Base-by-base conservation (phyloP, 2,888 invertebrate species). In the Holacanthella duospinosa region DNA sequence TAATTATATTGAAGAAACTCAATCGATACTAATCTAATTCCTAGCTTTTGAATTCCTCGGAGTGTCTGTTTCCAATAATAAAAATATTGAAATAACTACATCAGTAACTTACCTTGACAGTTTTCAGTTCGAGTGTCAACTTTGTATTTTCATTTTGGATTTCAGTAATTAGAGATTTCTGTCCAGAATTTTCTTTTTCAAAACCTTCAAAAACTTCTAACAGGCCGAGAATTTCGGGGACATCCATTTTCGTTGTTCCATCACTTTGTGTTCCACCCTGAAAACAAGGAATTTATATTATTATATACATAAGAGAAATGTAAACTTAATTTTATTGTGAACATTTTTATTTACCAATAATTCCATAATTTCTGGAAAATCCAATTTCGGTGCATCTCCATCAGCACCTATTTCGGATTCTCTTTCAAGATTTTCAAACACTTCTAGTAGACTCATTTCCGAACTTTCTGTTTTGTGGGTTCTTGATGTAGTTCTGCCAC, bases 131-230 rank as follows among this genome's bases (percentile, higher is more conserved):
- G 2, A 48, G 48, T 59, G 65, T 68, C 25, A 70, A 55, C n/a
- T 66, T 63, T 54, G 66, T 61, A 55, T 68, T 70, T 57, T 70
- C 67, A 19, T 61, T 59, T 44, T 67, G 67, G 55, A 61, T 67
- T 0, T 67, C 66, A n/a, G 48, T 57, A 43, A 70, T 58, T 19
- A 70, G 55, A 29, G 63, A 54, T 59, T 70, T 67, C 44, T 70
- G 70, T 29, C 64, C 58, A n/a, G 60, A 62, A 21, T 67, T 63
- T 66, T 68, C 67, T 36, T 58, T 63, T 48, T 67, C 64, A 12
- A 70, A 53, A 21, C 66, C 62, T 29, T 60, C 57, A 55, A 65
- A 43, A 58, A 54, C 60, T 59, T 53, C 63, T 26, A 55, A 43
- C 54, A n/a, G 60, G 4, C n/a, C 19, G 48, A 48, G 29, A n/a